phyloP scores from a whole-genome alignment of 2,113 vertebrate species.

The Carettochelys insculpta region DNA sequence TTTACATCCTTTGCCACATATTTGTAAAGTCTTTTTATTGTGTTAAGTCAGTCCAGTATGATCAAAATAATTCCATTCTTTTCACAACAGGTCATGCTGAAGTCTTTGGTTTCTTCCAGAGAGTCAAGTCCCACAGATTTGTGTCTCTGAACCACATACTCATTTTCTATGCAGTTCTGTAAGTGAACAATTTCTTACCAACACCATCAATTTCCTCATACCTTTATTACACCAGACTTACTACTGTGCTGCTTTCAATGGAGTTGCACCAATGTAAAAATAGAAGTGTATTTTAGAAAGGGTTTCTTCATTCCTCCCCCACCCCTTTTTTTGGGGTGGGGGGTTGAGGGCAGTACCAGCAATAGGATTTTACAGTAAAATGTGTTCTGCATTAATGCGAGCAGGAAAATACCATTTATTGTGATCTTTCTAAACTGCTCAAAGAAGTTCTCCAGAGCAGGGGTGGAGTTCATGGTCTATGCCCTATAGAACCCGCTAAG shows the following conservation, averaged over 20 bases:
- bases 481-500: not conserved
- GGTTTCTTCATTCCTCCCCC: not conserved
- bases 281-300: not conserved
- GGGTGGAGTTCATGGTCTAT: not conserved
- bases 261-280: not conserved
- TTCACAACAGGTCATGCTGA: conserved; percentile 69
- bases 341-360: too few species aligned
- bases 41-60: not conserved
- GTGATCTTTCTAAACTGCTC: not conserved
- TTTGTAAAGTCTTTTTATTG: not conserved
- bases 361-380: not conserved
- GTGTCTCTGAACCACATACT: conserved; percentile 85
- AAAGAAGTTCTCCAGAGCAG: not conserved
- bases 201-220: not conserved
- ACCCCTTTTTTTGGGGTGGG: not conserved
- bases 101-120: conserved; percentile 56
- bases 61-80: conserved; percentile 27
- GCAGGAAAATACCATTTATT: not conserved
- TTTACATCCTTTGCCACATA: not conserved
- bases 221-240: not conserved
- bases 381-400: not conserved
- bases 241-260: not conserved
- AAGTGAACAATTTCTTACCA: conserved; percentile 69
- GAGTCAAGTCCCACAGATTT: conserved; percentile 73
- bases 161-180: conserved; percentile 88